Percentiles rank a stretch among this genome's conserved stretches.
These are phyloP conservation scores for Drosophila borborema DNA, from an alignment of 2,888 invertebrate species.

Conservation along the genomic window DNA sequence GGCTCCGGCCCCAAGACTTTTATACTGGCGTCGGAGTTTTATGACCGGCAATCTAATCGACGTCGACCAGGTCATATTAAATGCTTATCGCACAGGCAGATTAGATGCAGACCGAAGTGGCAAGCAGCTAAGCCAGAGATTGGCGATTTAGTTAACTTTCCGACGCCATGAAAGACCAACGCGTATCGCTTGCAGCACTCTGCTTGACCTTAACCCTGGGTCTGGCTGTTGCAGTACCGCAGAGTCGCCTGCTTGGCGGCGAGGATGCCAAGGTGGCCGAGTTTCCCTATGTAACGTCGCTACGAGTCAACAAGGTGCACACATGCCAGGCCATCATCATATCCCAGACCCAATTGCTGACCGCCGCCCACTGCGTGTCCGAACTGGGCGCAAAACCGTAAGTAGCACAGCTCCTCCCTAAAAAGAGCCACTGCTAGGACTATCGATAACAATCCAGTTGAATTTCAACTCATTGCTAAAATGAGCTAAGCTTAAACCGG, in stretches of 20 bases:
- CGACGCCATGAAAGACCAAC: constrained; percentile 54
- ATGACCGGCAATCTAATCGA: constrained; percentile 62
- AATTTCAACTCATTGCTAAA: neutral
- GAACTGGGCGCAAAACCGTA: constrained; percentile 63
- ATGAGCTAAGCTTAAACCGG: neutral
- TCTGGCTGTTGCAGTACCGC: constrained; percentile 41
- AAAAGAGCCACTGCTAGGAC: neutral
- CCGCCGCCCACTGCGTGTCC: constrained; percentile 79
- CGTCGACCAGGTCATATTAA: constrained; percentile 20
- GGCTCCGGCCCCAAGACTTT: constrained; percentile 25
- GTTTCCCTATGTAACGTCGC: constrained; percentile 83
- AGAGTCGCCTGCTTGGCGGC: constrained; percentile 78
- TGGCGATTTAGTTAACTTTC: constrained; percentile 43
- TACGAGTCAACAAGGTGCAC: constrained; percentile 74
- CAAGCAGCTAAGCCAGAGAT: constrained; percentile 21
- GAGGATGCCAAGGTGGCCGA: constrained; percentile 75
- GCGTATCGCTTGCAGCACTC: constrained; percentile 50
- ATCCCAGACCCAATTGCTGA: constrained; percentile 57
- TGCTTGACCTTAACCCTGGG: constrained; percentile 29
- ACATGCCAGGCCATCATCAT: constrained; percentile 75
- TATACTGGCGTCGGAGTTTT: constrained; percentile 55
- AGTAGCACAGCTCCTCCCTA: constrained; percentile 37
- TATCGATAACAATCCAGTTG: neutral
- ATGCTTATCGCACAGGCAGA: constrained; percentile 36
- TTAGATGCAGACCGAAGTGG: constrained; percentile 35